These are phyloP conservation scores for Brachynemurus nebulosus DNA, from an alignment of 2,888 invertebrate species.

Conservation along the genomic window DNA sequence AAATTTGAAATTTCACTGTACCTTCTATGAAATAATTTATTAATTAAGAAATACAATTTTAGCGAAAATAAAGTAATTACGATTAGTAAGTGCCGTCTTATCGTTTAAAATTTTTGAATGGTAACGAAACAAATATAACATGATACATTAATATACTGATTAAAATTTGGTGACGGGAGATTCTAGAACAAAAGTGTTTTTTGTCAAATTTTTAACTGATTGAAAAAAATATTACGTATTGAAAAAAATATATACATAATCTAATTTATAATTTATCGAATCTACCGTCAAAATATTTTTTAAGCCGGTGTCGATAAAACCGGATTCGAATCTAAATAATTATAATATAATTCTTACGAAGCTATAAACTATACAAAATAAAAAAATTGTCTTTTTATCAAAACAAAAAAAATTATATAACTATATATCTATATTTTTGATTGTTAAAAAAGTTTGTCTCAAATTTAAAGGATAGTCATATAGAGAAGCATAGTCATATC, in stretches of 20 bases:
- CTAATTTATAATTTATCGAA: background rate
- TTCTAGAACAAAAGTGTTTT: background rate
- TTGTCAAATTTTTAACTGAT: background rate
- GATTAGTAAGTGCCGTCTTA: too few relatives aligned
- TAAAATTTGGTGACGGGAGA: background rate
- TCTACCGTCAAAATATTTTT: background rate
- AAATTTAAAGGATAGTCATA: too few relatives aligned
- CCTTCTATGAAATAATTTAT: too few relatives aligned
- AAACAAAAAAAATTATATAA: background rate
- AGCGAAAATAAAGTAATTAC: too few relatives aligned
- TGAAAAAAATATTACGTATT: background rate
- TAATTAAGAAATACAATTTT: too few relatives aligned
- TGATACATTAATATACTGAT: background rate
- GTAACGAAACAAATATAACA: conserved; percentile 2
- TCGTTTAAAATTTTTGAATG: too few relatives aligned
- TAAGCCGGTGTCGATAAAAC: background rate
- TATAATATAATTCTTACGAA: background rate
- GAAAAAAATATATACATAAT: background rate
- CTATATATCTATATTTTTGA: too few relatives aligned
- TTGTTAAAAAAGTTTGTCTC: too few relatives aligned
- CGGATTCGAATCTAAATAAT: background rate
- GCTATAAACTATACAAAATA: background rate
- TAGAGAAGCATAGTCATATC: too few relatives aligned
- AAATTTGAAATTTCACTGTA: too few relatives aligned
- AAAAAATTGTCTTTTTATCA: background rate